Evolutionary conservation across 2,113 vertebrate species (phyloP), one percentile per base, ranked within the genome.

Genomic region (Leptosomus discolor): DNA sequence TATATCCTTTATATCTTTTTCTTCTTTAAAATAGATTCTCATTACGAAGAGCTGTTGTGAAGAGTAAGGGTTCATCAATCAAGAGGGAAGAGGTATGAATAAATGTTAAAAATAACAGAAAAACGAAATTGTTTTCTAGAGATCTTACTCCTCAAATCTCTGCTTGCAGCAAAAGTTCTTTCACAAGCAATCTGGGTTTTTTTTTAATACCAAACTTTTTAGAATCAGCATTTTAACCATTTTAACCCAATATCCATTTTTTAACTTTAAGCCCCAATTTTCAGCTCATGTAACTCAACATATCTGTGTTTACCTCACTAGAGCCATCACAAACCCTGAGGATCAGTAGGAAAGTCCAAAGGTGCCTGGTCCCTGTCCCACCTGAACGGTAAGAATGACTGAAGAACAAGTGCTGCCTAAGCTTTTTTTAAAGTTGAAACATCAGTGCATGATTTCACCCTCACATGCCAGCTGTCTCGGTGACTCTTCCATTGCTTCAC

Each of bases 361-460:
- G 34, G 8, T 0, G 0, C 15, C 26, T 41, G 6, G 21, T 61
- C 24, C 18, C 23, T 85, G n/a, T 26, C 22, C 45, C 45, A 73
- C 4, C 12, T 70, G 58, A 46, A 54, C 22, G 5, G 29, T 41
- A 86, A 65, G 24, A 43, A 46, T 46, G 30, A 46, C 48, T n/a
- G 22, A 68, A 88, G 39, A 45, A 57, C 18, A 17, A n/a, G n/a
- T n/a, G n/a, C n/a, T 67, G 5, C 30, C 41, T 77, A n/a, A 11
- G 0, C 4, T 58, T 6, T 77, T 93, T 48, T 37, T 26, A 30
- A 88, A 77, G 30, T 30, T 48, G 37, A 86, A 88, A 77, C 0
- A 0, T 6, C 46, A 76, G n/a, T 41, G 36, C 3, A 0, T 37
- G 12, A 73, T 61, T 84, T 77, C 58, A 46, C 15, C 6, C 37